These are phyloP conservation scores for Embidobia sp. DNA, from an alignment of 2,888 invertebrate genomes.

Conservation along the genomic window DNA sequence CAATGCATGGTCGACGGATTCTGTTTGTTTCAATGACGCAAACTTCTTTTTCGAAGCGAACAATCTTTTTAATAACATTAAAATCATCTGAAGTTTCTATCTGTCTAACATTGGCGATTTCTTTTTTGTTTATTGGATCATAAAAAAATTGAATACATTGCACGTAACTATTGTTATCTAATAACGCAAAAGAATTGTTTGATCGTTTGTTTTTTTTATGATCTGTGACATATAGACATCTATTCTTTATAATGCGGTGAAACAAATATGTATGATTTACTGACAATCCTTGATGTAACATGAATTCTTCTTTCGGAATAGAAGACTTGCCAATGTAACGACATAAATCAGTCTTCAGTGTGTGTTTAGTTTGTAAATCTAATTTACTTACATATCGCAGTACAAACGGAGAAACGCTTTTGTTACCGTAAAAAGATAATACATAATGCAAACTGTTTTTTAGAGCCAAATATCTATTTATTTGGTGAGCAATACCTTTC, in stretches of 20 bases:
- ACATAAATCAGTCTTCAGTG: not conserved
- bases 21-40: too few relatives aligned
- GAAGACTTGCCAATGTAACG: not conserved
- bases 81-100: not conserved
- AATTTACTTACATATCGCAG: not conserved
- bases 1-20: too few relatives aligned
- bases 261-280: not conserved
- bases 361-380: not conserved
- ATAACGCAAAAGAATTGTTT: not conserved
- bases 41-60: too few relatives aligned
- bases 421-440: not conserved
- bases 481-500: slow-evolving; percentile 2
- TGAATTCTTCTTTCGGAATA: not conserved
- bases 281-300: not conserved
- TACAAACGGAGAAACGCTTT: not conserved
- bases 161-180: not conserved
- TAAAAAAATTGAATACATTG: not conserved
- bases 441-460: not conserved
- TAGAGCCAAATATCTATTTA: not conserved
- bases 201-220: not conserved
- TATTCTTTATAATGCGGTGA: not conserved
- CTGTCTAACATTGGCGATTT: not conserved
- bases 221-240: not conserved
- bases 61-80: too few relatives aligned
- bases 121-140: not conserved